phyloP scores from a whole-genome alignment of 2,888 invertebrate species.

The Apeira syringaria region DNA sequence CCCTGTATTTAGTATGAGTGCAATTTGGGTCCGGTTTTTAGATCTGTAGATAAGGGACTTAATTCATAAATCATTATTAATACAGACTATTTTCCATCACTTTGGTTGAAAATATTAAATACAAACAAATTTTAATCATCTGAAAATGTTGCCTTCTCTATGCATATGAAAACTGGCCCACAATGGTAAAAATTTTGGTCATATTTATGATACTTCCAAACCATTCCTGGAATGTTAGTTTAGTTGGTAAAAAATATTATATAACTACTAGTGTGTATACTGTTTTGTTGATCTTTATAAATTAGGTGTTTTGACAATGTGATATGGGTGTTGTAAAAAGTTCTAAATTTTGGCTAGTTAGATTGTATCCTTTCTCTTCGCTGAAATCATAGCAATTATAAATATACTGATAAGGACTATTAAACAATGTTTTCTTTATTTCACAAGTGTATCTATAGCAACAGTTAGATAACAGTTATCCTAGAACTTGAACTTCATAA shows the following conservation, averaged over 20 bases:
- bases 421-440: no score
- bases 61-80: no score
- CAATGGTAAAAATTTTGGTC: slow-evolving; percentile 30
- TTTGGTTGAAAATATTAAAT: no score
- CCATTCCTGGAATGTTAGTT: slow-evolving; percentile 68
- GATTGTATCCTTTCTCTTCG: slow-evolving; percentile 46
- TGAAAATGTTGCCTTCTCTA: no score
- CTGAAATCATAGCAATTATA: slow-evolving; percentile 34
- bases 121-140: no score
- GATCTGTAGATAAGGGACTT: no score
- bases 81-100: no score
- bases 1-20: slow-evolving; percentile 60
- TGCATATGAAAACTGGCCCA: slow-evolving; percentile 27
- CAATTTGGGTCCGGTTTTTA: no score
- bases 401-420: slow-evolving; percentile 34
- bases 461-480: no score
- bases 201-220: slow-evolving; percentile 48
- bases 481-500: no score
- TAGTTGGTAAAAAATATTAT: slow-evolving; percentile 49
- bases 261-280: slow-evolving; percentile 53
- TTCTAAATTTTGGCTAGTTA: slow-evolving; percentile 71
- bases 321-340: slow-evolving; percentile 80
- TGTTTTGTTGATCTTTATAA: slow-evolving; percentile 61
- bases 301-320: slow-evolving; percentile 72
- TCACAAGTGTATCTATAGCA: no score